Conservation (phyloP, 1,140 invertebrate species). For the Drosophila arawakana region DNA sequence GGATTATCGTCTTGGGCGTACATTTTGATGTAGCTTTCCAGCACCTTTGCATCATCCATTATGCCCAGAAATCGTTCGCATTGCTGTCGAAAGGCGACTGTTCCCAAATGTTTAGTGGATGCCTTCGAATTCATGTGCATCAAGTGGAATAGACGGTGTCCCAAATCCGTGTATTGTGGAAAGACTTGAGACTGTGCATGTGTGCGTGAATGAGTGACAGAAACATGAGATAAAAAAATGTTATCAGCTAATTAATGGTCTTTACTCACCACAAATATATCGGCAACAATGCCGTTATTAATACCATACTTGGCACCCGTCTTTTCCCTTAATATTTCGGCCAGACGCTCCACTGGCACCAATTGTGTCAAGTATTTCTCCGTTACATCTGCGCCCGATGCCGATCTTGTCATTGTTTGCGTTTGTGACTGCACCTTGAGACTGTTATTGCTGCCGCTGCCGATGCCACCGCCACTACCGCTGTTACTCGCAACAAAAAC, state of each 20-base stretch:
- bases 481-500: constrained; percentile 32
- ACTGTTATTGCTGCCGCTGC: constrained; percentile 58
- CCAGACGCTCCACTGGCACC: constrained; percentile 89
- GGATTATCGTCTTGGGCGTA: constrained; percentile 85
- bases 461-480: not conserved
- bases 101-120: constrained; percentile 87
- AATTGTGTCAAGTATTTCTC: constrained; percentile 87
- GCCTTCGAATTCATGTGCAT: constrained; percentile 87
- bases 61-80: constrained; percentile 89
- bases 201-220: constrained; percentile 1
- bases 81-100: constrained; percentile 88
- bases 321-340: constrained; percentile 88
- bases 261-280: constrained; percentile 86
- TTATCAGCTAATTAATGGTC: constrained; percentile 56
- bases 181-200: constrained; percentile 88
- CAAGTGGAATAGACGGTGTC: constrained; percentile 88
- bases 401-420: constrained; percentile 85
- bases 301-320: constrained; percentile 88
- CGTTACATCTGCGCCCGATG: constrained; percentile 87
- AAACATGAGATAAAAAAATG: constrained; percentile 27
- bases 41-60: constrained; percentile 87
- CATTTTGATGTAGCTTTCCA: constrained; percentile 89
- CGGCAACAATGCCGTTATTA: constrained; percentile 88
- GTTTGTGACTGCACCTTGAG: constrained; percentile 69
- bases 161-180: constrained; percentile 90